Percentiles rank a stretch among this genome's conserved stretches.
Conservation (phyloP, 2,797 vertebrate species). For the Paramormyrops hopkinsi region DNA sequence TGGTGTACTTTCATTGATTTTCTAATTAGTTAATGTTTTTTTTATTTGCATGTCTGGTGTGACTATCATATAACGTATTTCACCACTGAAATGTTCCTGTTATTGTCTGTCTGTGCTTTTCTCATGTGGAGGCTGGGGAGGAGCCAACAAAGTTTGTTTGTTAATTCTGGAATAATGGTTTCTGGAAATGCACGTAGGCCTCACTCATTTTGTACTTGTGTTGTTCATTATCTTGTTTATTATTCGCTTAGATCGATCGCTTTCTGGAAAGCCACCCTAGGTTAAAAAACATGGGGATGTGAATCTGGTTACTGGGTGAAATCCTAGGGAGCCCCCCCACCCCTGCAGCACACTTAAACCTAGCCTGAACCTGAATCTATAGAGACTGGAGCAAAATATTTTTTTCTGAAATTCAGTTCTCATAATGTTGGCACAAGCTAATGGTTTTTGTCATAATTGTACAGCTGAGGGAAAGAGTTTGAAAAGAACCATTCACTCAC, state of each 20-base stretch:
- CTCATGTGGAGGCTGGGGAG: too few species aligned
- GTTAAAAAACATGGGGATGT: not conserved
- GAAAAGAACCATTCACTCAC: not conserved
- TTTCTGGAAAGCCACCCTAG: not conserved
- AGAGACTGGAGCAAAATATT: not conserved
- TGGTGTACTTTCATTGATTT: not conserved
- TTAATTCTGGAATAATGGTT: not conserved
- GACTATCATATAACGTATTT: too few species aligned
- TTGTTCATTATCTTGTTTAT: not conserved
- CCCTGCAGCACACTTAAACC: not conserved
- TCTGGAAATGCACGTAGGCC: not conserved
- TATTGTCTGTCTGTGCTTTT: too few species aligned
- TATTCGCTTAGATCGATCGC: not conserved
- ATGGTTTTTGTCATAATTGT: not conserved
- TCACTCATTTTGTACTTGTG: not conserved
- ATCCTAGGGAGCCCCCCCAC: not conserved
- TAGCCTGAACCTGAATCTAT: not conserved
- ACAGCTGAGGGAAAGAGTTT: not conserved
- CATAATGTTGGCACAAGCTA: not conserved
- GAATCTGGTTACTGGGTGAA: not conserved
- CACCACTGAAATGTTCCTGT: too few species aligned
- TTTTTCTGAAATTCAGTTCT: not conserved
- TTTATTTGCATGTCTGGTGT: too few species aligned
- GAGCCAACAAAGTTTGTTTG: not conserved
- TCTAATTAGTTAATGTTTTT: too few species aligned